phyloP scores from a whole-genome alignment of 2,888 invertebrate species.

The Agrotis exclamationis region DNA sequence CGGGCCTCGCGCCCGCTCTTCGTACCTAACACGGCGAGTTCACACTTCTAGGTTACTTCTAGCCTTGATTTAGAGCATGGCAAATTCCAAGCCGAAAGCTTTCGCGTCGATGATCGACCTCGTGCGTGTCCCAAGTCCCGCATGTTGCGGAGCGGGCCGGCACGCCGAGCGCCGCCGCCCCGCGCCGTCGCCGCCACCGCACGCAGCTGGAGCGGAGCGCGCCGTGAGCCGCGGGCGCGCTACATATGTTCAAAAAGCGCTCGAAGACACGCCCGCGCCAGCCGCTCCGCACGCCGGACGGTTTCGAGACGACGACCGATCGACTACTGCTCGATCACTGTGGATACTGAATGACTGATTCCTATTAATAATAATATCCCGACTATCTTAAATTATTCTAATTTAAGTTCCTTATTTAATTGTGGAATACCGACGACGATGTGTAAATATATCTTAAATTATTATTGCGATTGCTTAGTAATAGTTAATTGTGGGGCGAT shows the following conservation, averaged over 20 bases:
- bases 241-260: constrained; percentile 72
- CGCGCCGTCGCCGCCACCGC: constrained; percentile 46
- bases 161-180: constrained; percentile 51
- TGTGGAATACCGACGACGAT: constrained; percentile 83
- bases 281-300: constrained; percentile 62
- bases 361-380: constrained; percentile 88
- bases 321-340: constrained; percentile 79
- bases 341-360: constrained; percentile 89
- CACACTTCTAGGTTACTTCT: constrained; percentile 85
- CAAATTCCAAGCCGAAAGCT: constrained; percentile 77
- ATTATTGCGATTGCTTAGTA: constrained; percentile 88
- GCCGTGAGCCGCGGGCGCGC: constrained; percentile 61
- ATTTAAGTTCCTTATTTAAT: constrained; percentile 88
- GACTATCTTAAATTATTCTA: constrained; percentile 89
- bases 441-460: constrained; percentile 90
- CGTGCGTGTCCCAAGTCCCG: constrained; percentile 64
- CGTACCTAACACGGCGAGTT: constrained; percentile 79
- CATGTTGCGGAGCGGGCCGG: constrained; percentile 60
- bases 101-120: constrained; percentile 72
- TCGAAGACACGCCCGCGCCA: constrained; percentile 55
- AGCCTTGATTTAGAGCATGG: constrained; percentile 86
- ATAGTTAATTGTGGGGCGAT: constrained; percentile 83
- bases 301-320: constrained; percentile 76
- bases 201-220: constrained; percentile 38
- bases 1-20: constrained; percentile 74